Evolutionary conservation across 92 coral and sea anemone genomes (phyloP).

Genomic region (Ricordea florida): DNA sequence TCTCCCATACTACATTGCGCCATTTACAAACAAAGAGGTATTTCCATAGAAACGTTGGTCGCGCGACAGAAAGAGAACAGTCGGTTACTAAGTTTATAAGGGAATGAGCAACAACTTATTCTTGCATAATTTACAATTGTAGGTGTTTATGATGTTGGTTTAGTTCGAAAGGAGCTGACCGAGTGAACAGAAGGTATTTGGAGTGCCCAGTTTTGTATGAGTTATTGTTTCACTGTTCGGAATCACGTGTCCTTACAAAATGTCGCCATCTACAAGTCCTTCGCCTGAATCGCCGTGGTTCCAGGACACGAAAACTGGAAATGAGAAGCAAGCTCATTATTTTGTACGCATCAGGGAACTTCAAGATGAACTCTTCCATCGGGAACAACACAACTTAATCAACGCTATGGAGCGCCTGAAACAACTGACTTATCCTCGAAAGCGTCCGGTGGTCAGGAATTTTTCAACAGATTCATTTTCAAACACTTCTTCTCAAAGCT

Average conservation of each 20-base stretch:
- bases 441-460: conserved; percentile 70
- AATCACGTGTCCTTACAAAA: no score
- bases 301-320: conserved; percentile 80
- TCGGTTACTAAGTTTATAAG: no score
- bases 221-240: no score
- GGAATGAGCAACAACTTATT: no score
- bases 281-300: conserved; percentile 76
- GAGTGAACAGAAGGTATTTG: no score
- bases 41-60: no score
- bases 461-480: neutral
- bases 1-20: conserved; percentile 4
- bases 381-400: conserved; percentile 92
- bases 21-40: neutral
- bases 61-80: neutral
- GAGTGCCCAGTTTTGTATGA: no score
- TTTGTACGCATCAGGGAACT: conserved; percentile 84
- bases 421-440: conserved; percentile 82
- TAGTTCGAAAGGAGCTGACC: no score
- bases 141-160: no score
- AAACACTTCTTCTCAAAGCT: conserved; percentile 17
- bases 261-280: conserved; percentile 40
- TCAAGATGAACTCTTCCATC: conserved; percentile 81
- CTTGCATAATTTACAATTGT: no score
- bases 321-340: conserved; percentile 89
- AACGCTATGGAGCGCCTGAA: conserved; percentile 93